These are phyloP conservation scores for Mesodorylaimus sp. DNA, from an alignment of 2,888 invertebrate genomes.

Conservation along the genomic window DNA sequence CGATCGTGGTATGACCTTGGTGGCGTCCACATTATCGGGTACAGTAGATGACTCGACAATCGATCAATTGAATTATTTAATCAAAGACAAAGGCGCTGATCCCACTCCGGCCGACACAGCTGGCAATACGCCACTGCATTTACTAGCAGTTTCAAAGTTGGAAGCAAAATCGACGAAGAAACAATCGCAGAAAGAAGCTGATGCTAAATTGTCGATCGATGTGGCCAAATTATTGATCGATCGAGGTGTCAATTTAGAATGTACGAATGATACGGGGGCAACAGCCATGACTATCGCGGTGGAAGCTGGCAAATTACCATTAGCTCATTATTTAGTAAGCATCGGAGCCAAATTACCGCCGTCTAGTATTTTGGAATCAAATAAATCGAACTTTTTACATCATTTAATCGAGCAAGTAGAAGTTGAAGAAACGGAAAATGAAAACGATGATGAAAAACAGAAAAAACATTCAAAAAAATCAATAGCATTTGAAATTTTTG, in stretches of 20 bases:
- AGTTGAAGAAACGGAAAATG: no score
- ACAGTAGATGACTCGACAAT: neutral
- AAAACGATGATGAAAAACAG: no score
- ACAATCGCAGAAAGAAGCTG: neutral
- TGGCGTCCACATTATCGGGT: slow-evolving; percentile 28
- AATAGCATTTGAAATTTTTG: no score
- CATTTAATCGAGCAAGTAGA: no score
- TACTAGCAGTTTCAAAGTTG: slow-evolving; percentile 5
- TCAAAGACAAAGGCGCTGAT: slow-evolving; percentile 34
- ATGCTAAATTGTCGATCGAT: no score
- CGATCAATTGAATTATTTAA: slow-evolving; percentile 27
- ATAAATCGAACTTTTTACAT: no score
- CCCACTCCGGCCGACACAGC: slow-evolving; percentile 13
- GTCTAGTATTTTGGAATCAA: no score
- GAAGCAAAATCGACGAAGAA: neutral
- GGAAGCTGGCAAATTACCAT: no score
- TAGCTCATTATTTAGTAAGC: no score
- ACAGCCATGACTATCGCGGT: no score
- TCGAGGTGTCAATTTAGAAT: slow-evolving; percentile 19
- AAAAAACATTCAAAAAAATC: no score
- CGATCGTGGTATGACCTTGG: slow-evolving; percentile 27
- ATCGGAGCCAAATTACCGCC: no score
- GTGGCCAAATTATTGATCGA: slow-evolving; percentile 36
- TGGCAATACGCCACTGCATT: slow-evolving; percentile 15
- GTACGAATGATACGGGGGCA: slow-evolving; percentile 19